These are phyloP conservation scores for Globodera rostochiensis DNA, from an alignment of 1,140 invertebrate genomes.

Conservation along the genomic window DNA sequence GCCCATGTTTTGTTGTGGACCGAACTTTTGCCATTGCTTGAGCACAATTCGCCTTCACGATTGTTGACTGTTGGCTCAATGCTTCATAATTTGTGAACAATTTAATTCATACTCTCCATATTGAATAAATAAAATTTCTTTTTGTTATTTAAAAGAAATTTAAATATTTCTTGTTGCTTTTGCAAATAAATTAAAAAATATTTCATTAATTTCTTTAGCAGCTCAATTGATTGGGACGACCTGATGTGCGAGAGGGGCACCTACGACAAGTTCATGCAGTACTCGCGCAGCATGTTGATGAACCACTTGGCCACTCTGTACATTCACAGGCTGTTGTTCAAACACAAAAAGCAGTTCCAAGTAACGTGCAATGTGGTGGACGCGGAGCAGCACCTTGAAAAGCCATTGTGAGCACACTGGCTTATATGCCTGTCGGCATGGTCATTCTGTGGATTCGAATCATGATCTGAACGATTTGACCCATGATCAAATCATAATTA, in stretches of 20 bases:
- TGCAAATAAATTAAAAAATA: too few species aligned
- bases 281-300: constrained; percentile 51
- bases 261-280: constrained; percentile 52
- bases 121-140: background rate
- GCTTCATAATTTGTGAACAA: constrained; percentile 47
- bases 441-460: background rate
- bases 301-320: constrained; percentile 52
- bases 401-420: background rate
- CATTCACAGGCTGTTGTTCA: constrained; percentile 47
- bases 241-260: constrained; percentile 34
- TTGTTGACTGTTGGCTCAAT: constrained; percentile 52
- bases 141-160: too few species aligned
- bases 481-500: too few species aligned
- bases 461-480: background rate
- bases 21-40: constrained; percentile 45
- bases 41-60: constrained; percentile 45
- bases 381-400: constrained; percentile 45
- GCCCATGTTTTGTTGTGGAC: constrained; percentile 44
- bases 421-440: background rate
- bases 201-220: constrained; percentile 15
- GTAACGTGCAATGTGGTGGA: constrained; percentile 51
- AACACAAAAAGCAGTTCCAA: constrained; percentile 45
- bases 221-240: constrained; percentile 47
- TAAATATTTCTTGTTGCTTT: background rate
- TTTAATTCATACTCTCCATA: background rate